Evolutionary conservation across 1,140 invertebrate species (phyloP).

Genomic region (Drosophila kepulauana): DNA sequence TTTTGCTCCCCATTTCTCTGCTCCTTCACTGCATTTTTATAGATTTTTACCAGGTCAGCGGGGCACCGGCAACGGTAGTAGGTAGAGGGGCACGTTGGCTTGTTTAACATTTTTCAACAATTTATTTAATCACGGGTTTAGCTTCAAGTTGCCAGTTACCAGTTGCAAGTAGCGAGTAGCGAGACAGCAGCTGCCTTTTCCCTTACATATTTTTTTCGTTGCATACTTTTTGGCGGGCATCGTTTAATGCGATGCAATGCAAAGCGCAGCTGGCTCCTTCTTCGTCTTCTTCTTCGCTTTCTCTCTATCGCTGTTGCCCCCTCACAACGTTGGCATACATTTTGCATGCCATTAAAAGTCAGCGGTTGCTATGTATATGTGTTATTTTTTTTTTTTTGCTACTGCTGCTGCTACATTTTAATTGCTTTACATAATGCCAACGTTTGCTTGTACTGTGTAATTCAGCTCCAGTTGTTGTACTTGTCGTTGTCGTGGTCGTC

Average conservation of each 20-base stretch:
- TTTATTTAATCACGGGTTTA: slow-evolving; percentile 79
- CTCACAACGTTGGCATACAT: slow-evolving; percentile 44
- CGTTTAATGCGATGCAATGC: slow-evolving; percentile 32
- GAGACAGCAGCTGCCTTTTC: slow-evolving; percentile 19
- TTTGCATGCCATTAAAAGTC: slow-evolving; percentile 75
- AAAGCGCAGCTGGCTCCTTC: slow-evolving; percentile 17
- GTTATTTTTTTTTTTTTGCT: slow-evolving; percentile 48
- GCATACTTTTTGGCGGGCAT: slow-evolving; percentile 45
- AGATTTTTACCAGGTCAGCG: slow-evolving; percentile 78
- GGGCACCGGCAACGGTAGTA: slow-evolving; percentile 6
- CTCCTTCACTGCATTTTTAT: slow-evolving; percentile 68
- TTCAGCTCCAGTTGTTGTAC: slow-evolving; percentile 20
- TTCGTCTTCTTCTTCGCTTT: not conserved
- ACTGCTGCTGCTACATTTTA: slow-evolving; percentile 69
- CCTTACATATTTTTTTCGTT: slow-evolving; percentile 9
- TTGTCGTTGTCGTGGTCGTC: slow-evolving; percentile 5
- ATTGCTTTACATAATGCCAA: slow-evolving; percentile 79
- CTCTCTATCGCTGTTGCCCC: not conserved
- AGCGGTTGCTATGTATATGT: slow-evolving; percentile 48
- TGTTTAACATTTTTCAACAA: slow-evolving; percentile 82
- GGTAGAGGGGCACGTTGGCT: slow-evolving; percentile 44
- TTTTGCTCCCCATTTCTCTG: not conserved
- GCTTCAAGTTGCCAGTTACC: slow-evolving; percentile 42
- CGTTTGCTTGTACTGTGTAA: slow-evolving; percentile 28
- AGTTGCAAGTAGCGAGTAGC: not conserved